Base-by-base conservation (phyloP, 1,140 invertebrate genomes). In the Zaprionus taronus region DNA sequence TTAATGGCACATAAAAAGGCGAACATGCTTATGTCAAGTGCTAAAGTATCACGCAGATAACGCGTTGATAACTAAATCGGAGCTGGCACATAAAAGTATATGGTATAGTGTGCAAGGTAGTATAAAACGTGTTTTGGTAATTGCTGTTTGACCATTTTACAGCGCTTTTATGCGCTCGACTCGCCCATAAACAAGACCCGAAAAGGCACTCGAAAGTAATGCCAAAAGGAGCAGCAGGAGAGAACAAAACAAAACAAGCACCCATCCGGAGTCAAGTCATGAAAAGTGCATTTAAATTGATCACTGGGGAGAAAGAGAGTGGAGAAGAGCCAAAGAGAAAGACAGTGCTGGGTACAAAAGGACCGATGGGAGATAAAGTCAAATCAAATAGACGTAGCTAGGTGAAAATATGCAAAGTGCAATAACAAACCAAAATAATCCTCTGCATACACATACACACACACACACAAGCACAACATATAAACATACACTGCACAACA, bases 211-310 rank as follows among this genome's bases (percentile, higher is more conserved):
- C 53, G 70, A 28, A 69, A 44, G 57, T 72, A 53, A 69, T 53
- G n/a, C 55, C 55, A 57, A 58, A 55, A 63, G 24, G 9, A 22
- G 20, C 47, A 34, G 47, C 17, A 24, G n/a, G 31, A 55, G 36
- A 36, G 31, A 24, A 38, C 15, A 64, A 5, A 58, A 47, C 47
- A 47, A 28, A 65, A 51, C 22, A 56, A 56, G 28, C 36, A 24
- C 20, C 7, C n/a, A 60, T 28, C 14, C 34, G 22, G 47, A 65
- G 36, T 58, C 38, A 34, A 77, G 26, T 60, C 65, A 61, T 83
- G 58, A 75, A 68, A 75, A 72, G 73, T 89, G 84, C 84, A 84
- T 83, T 83, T 70, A 69, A 78, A 72, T 71, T 53, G 65, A 64
- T 65, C 49, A 17, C 55, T 65, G 24, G 28, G 53, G 24, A 51